Evolutionary conservation across 1,140 invertebrate genomes (phyloP).

Genomic region (Orius insidiosus): DNA sequence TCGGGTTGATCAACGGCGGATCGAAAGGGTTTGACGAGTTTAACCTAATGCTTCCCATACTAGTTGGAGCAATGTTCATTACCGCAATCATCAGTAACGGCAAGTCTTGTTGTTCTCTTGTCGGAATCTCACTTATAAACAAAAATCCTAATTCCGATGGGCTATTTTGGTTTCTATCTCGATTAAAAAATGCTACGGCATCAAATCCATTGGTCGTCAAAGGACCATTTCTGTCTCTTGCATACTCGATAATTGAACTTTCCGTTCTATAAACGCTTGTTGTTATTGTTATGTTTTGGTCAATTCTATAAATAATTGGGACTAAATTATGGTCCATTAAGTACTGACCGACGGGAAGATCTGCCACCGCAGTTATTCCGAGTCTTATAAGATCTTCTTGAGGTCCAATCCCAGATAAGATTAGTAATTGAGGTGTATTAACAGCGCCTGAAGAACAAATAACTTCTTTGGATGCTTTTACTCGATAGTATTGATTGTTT

Average conservation of each 20-base stretch:
- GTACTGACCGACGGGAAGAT: constrained; percentile 6
- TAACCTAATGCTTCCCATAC: constrained; percentile 24
- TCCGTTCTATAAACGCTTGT: not conserved
- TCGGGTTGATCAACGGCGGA: constrained; percentile 55
- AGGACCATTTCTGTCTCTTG: not conserved
- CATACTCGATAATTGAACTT: not conserved
- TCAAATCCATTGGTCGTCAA: not conserved
- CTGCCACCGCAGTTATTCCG: not conserved
- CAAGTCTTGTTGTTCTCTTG: too few species aligned
- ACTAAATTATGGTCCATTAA: not conserved
- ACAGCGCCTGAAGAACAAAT: constrained; percentile 6
- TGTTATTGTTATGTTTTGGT: not conserved
- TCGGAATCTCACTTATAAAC: too few species aligned
- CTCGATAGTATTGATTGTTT: not conserved
- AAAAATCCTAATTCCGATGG: too few species aligned
- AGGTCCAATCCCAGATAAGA: constrained; percentile 7
- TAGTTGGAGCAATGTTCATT: constrained; percentile 32
- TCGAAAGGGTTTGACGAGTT: constrained; percentile 39
- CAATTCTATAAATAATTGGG: not conserved
- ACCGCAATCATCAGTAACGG: too few species aligned
- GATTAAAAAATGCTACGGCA: not conserved
- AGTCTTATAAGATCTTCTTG: not conserved
- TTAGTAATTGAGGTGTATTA: constrained; percentile 6
- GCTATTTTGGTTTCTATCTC: too few species aligned
- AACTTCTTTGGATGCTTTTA: constrained; percentile 1